Evolutionary conservation across 2,113 vertebrate genomes (phyloP), one percentile per base, ranked within the genome.

Genomic region (Mugil cephalus): DNA sequence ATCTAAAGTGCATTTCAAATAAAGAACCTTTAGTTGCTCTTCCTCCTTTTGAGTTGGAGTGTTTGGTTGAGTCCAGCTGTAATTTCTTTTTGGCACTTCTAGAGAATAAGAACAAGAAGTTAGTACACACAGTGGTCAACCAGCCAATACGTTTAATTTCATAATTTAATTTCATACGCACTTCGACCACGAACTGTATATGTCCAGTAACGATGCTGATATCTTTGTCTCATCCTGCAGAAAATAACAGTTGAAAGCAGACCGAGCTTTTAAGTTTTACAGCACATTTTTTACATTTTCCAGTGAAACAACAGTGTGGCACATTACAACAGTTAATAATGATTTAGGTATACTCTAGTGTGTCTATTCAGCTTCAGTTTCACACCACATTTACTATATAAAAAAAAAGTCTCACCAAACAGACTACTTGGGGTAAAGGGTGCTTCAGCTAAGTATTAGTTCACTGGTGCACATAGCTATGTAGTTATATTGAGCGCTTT

Each of bases 141-240:
- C 12, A 46, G 18, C 12, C 4, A 35, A 18, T 10, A 1, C 13
- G 8, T 34, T 15, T 30, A 11, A 40, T 2, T 51, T 10, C 14
- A 19, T 9, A 18, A 51, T 60, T 21, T 1, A n/a, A 30, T 0
- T 34, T 19, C 24, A 24, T 48, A 81, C 91, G 87, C 58, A 94
- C 92, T 84, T 88, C 7, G 84, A 62, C 93, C 93, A 94, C 6
- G 58, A 86, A 14, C 30, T 85, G 77, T 93, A 94, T 54, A 94
- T 93, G 24, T 94, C 88, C 2, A 74, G 19, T 61, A 94, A 77
- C 4, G 91, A 87, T 0, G 55, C 8, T 1, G 77, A 50, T 64
- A 24, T 6, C 10, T 70, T 9, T 53, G 67, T 34, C 7, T 64
- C 66, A 30, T 0, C 72, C 83, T 91, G 72, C 9, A 73, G 38